Base-by-base conservation (phyloP, 2,797 vertebrate genomes). In the Pipistrellus pipistrellus region DNA sequence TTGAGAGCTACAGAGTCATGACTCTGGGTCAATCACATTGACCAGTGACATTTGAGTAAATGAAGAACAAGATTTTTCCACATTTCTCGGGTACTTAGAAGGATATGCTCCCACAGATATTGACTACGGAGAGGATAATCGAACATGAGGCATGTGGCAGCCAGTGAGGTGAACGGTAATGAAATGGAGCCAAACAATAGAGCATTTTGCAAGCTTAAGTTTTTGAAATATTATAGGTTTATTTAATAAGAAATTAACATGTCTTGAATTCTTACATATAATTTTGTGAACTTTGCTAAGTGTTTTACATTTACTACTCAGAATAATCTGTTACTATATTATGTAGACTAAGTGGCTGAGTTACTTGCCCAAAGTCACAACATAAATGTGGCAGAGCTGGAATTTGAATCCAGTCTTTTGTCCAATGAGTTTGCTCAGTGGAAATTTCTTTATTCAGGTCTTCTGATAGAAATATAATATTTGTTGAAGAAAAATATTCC, bases 241-340 rank as follows among this genome's bases (percentile, higher is more conserved):
- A 91, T 17, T 88, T 41, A 41, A 4, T 64, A 71, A 81, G 64
- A 76, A 62, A 14, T 77, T 62, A 57, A 30, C 27, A 25, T 80
- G 88, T 85, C 85, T 90, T 84, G 7, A 64, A 46, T 84, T 84
- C 44, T 84, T 85, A 64, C 3, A 6, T 83, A 25, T 38, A 83
- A 59, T 14, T 27, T 51, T 25, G 32, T 55, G 30, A 95, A 51
- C 27, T 69, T 66, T 27, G n/a, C 69, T 72, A 68, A 68, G 13
- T 85, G 3, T 90, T 95, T 94, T 57, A 51, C 2, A 81, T 81
- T 76, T 85, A 48, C 85, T 71, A n/a, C 17, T 59, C 20, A 83
- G 27, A 95, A 83, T 57, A 85, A 68, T 53, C 38, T 51, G 13
- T 69, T 81, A n/a, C 12, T 84, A 4, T 93, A 69, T 21, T 84